Evolutionary conservation across 2,797 vertebrate genomes (phyloP), one percentile per base, ranked within the genome.

Genomic region (Myiothlypis chrysogaster): DNA sequence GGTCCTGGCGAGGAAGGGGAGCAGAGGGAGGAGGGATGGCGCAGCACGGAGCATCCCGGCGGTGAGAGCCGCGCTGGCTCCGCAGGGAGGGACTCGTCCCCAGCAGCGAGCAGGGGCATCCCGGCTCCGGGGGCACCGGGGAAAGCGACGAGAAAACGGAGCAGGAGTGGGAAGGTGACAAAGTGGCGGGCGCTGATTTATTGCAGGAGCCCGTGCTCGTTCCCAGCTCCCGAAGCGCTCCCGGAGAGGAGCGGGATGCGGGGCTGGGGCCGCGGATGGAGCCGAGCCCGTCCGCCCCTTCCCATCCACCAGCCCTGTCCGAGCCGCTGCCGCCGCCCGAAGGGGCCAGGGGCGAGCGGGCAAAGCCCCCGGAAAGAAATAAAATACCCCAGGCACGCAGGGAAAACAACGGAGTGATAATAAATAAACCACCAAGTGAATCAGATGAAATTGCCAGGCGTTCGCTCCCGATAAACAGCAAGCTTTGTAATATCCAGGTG

Each of bases 201-300:
- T 98, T 93, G 98, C 97, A 76, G 97, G 96, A 98, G 97, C 97
- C 98, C 95, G 97, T 91, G 98, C 98, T 98, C 98, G 98, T 98
- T 98, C 98, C 98, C 98, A 98, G 99, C 98, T 98, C 97, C 98
- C 95, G 98, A 98, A 98, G 98, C 97, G 98, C 97, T 97, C 97
- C 98, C 98, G 60, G 49, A 49, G 97, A 97, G 98, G 98, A 96
- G 97, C 98, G 69, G 55, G 30, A 98, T 97, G 79, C 23, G 46
- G 59, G 55, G 88, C 63, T 2, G 64, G 15, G 30, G 43, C 80
- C 10, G 57, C 60, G 18, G 61, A 19, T 39, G 7, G 32, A 77
- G 57, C 57, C 50, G 22, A 41, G 59, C 72, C 46, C 18, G n/a
- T 12, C 34, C 39, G 44, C 39, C 19, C 59, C 52, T 83, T 65